Base-by-base conservation (phyloP, 2,888 invertebrate species). In the Chymomyza amoena region DNA sequence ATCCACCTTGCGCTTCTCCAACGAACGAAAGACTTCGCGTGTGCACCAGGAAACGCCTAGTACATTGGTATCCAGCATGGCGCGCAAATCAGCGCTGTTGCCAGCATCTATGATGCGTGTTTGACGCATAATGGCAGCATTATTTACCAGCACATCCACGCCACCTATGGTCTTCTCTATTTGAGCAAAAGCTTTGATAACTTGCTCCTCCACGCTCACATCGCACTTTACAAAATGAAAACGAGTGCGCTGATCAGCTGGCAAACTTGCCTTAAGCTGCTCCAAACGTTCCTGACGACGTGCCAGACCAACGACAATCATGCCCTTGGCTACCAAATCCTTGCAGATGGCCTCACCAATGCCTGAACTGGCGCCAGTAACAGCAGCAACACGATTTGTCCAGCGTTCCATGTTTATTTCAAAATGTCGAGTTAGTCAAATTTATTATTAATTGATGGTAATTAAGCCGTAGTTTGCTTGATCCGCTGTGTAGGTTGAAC, bases 61-160 rank as follows among this genome's bases (percentile, higher is more conserved):
- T 0, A 93, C 68, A 82, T 93, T 93, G 1, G 91, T 91, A 70
- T 93, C 92, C 1, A 93, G 75, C 0, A 91, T 85, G 7, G 90
- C 81, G 6, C 72, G 75, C 4, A 91, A 69, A 71, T 82, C 78
- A 0, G 72, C 70, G 4, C 83, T 76, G 65, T 90, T 89, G 6
- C 69, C 79, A 6, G 78, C 73, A n/a, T 71, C 72, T 13, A 79
- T 66, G 7, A 89, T 64, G 18, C 69, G 18, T 0, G 73, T 70
- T 0, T 61, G 52, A 0, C 76, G 72, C 0, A 75, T 25, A 6
- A 86, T 78, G 3, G 88, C 90, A 0, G 94, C 94, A 82, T 93
- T 94, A 81, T 94, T 94, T 0, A 94, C 85, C 59, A 94, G 90
- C 93, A 2, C n/a, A n/a, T n/a, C n/a, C n/a, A 93, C 91, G 1